Conservation (phyloP, 2,888 invertebrate species). For the Tortrix viridana region DNA sequence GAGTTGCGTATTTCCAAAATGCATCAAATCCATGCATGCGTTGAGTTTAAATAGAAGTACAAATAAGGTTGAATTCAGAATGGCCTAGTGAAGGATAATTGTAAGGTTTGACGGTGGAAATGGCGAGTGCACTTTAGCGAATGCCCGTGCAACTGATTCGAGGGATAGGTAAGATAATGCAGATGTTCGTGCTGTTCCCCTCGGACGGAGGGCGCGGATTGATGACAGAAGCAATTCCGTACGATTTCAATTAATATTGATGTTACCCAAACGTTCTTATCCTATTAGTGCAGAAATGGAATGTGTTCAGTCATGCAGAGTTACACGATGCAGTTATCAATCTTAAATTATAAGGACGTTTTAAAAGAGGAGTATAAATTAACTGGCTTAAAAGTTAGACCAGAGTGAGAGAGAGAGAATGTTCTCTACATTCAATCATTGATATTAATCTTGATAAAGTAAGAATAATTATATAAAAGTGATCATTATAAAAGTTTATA, state of each 20-base stretch:
- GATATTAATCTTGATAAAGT: too few relatives aligned
- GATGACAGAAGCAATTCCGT: conserved; percentile 76
- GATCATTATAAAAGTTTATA: too few relatives aligned
- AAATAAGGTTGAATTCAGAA: conserved; percentile 47
- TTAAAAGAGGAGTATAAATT: neutral
- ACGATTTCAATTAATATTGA: conserved; percentile 78
- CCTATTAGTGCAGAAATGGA: conserved; percentile 21
- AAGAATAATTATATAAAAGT: too few relatives aligned
- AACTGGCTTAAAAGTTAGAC: neutral
- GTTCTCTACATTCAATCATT: neutral
- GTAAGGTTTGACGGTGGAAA: conserved; percentile 72
- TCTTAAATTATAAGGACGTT: neutral
- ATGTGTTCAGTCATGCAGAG: conserved; percentile 13
- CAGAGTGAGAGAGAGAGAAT: neutral
- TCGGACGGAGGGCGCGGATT: conserved; percentile 54
- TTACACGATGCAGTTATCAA: neutral
- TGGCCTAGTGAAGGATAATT: conserved; percentile 52
- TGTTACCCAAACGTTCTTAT: conserved; percentile 52
- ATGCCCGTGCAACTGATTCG: conserved; percentile 74
- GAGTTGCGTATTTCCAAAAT: conserved; percentile 49
- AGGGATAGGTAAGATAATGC: conserved; percentile 81
- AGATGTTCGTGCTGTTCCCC: conserved; percentile 68
- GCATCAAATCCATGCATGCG: conserved; percentile 40
- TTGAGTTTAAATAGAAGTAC: conserved; percentile 41
- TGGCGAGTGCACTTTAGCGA: conserved; percentile 80